Evolutionary conservation across 2,113 vertebrate genomes (phyloP), one percentile per base, ranked within the genome.

Genomic region (Sapayoa aenigma): DNA sequence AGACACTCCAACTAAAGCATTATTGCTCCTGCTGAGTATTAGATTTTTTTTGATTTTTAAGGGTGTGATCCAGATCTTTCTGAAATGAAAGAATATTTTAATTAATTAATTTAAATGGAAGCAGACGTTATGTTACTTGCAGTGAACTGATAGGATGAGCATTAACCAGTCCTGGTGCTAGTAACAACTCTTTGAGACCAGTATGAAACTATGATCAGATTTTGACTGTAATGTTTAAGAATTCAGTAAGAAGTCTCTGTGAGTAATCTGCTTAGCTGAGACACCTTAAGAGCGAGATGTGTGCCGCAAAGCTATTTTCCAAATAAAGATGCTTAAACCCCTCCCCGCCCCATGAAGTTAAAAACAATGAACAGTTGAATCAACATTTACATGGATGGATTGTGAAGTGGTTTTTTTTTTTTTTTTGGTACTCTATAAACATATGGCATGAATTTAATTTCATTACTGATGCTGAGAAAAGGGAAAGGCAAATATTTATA

Each of bases 401-500:
- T 92, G 63, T 96, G 87, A 84, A 95, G 95, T n/a, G n/a, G n/a
- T 67, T 97, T 52, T 94, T n/a, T 94, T 95, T 96, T 33, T 94
- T 95, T 95, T 91, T 92, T 86, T 93, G 75, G 82, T 95, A 68
- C 85, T 47, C 95, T 95, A n/a, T 97, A 98, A 98, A 98, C 98
- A 98, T 98, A 97, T 98, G 98, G 98, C 97, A 97, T 96, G 98
- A 97, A 98, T 98, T 98, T 98, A 94, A 96, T 96, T 97, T 98
- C 97, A 97, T 98, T 98, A 97, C 96, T 95, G 97, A 98, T 98
- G 97, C 98, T 96, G 97, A 97, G 97, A 98, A 97, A 97, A 97
- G 95, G 95, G 97, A 97, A 98, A 98, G 98, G 97, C 97, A 98
- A 97, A 98, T 98, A 98, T 98, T 99, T 98, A 98, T 94, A 96